Conservation (phyloP, 2,113 vertebrate species). For the Brachionichthys hirsutus region DNA sequence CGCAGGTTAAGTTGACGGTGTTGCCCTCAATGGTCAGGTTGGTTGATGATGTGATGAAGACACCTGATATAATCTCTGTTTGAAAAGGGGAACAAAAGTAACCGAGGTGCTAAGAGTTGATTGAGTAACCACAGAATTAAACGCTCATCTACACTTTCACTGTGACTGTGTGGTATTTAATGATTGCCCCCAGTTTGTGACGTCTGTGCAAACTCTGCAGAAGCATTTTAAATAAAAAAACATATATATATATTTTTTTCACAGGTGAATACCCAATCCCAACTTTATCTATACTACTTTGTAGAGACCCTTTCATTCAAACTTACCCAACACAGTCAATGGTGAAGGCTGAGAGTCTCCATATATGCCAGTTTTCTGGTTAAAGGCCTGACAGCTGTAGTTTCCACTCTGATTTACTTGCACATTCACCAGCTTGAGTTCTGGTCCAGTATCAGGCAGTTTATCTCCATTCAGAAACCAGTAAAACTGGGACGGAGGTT, state of each 20-base stretch:
- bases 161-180: no score
- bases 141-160: no score
- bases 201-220: no score
- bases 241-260: no score
- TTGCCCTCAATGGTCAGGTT: conserved; percentile 7
- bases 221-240: no score
- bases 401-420: conserved; percentile 47
- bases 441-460: conserved; percentile 26
- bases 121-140: no score
- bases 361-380: conserved; percentile 35
- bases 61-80: conserved; percentile 42
- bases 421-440: conserved; percentile 46
- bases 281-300: not conserved
- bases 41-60: conserved; percentile 10
- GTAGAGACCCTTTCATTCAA: not conserved
- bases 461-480: conserved; percentile 48
- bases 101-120: no score
- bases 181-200: no score
- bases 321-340: conserved; percentile 47
- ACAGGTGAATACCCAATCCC: no score
- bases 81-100: conserved; percentile 1
- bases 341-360: conserved; percentile 19
- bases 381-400: conserved; percentile 55
- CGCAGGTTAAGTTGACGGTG: conserved; percentile 39
- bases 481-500: not conserved